A percentile compares a stretch with the other conserved stretches of the same genome.
Evolutionary conservation across 92 coral and sea anemone genomes (phyloP).

Genomic region (Umimayanthus kanabou): DNA sequence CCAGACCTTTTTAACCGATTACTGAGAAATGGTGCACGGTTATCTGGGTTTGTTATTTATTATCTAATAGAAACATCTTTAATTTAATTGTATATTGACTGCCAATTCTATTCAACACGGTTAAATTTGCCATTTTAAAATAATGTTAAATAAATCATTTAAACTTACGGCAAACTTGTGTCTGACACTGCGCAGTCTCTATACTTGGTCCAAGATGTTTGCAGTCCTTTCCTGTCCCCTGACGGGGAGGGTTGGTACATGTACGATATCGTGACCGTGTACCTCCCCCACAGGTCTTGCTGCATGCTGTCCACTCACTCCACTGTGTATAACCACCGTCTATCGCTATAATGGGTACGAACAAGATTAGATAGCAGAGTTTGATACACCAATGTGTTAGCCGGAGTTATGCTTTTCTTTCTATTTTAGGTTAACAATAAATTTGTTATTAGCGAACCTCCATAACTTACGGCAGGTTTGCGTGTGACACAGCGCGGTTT

Average conservation of each 20-base stretch:
- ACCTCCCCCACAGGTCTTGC: slow-evolving; percentile 14
- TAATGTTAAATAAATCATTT: not conserved
- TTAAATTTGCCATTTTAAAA: not conserved
- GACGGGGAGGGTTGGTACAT: slow-evolving; percentile 8
- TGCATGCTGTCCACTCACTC: not conserved
- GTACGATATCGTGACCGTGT: not conserved
- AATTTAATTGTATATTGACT: too few relatives aligned
- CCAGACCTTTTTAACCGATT: too few relatives aligned
- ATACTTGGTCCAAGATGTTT: not conserved
- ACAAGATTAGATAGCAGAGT: too few relatives aligned
- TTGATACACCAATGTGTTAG: too few relatives aligned
- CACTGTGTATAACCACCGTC: not conserved
- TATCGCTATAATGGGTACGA: too few relatives aligned
- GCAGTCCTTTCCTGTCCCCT: not conserved
- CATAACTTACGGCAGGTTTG: not conserved
- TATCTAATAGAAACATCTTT: too few relatives aligned
- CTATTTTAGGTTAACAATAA: too few relatives aligned
- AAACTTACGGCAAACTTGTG: not conserved
- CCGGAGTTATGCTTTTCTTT: too few relatives aligned
- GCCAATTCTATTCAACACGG: too few relatives aligned
- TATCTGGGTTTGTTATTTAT: too few relatives aligned
- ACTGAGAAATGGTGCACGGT: too few relatives aligned
- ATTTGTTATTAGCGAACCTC: too few relatives aligned
- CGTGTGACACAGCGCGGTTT: not conserved
- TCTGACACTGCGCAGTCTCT: not conserved